Conservation (phyloP, 2,113 vertebrate genomes). For the Carassius gibelio region DNA sequence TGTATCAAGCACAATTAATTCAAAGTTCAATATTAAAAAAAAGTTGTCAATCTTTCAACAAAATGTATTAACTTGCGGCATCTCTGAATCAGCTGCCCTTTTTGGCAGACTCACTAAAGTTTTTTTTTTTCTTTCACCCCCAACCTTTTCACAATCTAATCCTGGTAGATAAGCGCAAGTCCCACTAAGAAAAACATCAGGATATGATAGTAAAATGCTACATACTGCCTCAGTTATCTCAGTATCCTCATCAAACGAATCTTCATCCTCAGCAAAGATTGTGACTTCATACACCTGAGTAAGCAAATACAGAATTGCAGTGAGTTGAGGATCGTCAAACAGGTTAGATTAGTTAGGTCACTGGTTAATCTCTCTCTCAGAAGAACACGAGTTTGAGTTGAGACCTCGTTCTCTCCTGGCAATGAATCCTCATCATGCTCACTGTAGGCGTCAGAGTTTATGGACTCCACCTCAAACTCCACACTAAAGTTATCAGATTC, state of each 20-base stretch:
- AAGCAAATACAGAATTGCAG: not conserved
- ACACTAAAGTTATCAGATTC: constrained; percentile 95
- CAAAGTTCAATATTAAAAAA: not conserved
- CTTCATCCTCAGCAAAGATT: constrained; percentile 86
- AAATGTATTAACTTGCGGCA: not conserved
- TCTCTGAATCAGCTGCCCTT: not conserved
- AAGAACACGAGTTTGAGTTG: not conserved
- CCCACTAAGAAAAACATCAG: not conserved
- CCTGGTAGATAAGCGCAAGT: not conserved
- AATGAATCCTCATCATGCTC: constrained; percentile 87
- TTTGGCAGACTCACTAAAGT: not conserved
- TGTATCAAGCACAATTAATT: not conserved
- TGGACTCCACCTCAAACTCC: constrained; percentile 96
- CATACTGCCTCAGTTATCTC: constrained; percentile 95
- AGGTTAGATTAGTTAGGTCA: not conserved
- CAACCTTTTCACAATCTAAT: not conserved
- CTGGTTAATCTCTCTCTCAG: not conserved
- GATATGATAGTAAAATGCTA: constrained; percentile 52
- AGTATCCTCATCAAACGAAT: constrained; percentile 94
- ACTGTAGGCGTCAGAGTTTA: constrained; percentile 90
- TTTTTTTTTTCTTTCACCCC: not conserved
- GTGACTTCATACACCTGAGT: constrained; percentile 91
- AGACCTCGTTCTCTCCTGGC: constrained; percentile 88
- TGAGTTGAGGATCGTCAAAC: not conserved
- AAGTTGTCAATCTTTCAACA: not conserved